Evolutionary conservation across 2,888 invertebrate species (phyloP).

Genomic region (Gymnoscelis rufifasciata): DNA sequence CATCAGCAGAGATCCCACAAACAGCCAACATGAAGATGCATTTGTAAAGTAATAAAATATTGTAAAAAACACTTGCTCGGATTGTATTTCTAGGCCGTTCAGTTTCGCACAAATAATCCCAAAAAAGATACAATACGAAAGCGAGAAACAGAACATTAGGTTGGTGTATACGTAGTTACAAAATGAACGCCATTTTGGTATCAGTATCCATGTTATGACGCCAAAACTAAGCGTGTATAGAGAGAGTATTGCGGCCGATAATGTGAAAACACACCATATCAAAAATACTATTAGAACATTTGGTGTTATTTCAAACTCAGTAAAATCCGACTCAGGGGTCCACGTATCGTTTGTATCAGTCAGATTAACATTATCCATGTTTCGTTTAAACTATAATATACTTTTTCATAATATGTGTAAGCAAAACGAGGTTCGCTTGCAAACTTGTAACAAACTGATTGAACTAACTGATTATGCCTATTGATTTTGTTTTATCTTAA

Average conservation of each 20-base stretch:
- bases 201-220: constrained; percentile 10
- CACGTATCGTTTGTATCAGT: too few species aligned
- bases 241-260: neutral
- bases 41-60: constrained; percentile 10
- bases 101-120: neutral
- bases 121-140: constrained; percentile 2
- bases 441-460: too few species aligned
- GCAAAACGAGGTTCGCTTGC: too few species aligned
- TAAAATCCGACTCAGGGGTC: too few species aligned
- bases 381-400: too few species aligned
- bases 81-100: neutral
- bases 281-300: too few species aligned
- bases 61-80: neutral
- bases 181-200: constrained; percentile 15
- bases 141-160: constrained; percentile 7
- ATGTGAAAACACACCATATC: too few species aligned
- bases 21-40: constrained; percentile 22
- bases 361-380: too few species aligned
- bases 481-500: too few species aligned
- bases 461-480: too few species aligned
- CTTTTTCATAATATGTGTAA: too few species aligned
- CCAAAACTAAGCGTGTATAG: constrained; percentile 10
- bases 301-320: too few species aligned
- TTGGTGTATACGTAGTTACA: constrained; percentile 18
- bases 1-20: constrained; percentile 17